Evolutionary conservation across 2,797 vertebrate genomes (phyloP).

Genomic region (Tapera naevia): DNA sequence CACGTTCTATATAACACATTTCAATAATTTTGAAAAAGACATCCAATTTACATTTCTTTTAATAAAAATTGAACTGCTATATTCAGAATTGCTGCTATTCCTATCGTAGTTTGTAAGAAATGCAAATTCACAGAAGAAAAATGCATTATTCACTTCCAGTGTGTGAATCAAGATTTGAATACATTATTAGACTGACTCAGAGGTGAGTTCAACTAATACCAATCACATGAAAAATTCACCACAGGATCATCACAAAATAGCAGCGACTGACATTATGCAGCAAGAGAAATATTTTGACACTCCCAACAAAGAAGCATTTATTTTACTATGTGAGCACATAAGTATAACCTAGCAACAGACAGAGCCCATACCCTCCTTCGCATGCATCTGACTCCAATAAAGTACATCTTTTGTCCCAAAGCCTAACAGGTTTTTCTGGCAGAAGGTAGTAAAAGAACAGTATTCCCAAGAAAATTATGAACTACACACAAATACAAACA

Average conservation of each 20-base stretch:
- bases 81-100: constrained; percentile 10
- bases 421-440: not conserved
- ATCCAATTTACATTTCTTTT: constrained; percentile 17
- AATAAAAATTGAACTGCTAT: constrained; percentile 32
- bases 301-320: not conserved
- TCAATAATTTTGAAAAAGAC: not conserved
- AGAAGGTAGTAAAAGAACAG: not conserved
- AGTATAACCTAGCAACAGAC: constrained; percentile 17
- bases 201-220: not conserved
- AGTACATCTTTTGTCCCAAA: not conserved
- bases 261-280: not conserved
- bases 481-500: not conserved
- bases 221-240: not conserved
- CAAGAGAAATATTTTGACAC: not conserved
- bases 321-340: not conserved
- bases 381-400: not conserved
- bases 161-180: not conserved
- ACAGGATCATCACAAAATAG: not conserved
- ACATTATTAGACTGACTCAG: not conserved
- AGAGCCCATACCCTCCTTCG: not conserved
- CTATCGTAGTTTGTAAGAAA: not conserved
- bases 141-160: not conserved
- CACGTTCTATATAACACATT: not conserved
- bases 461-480: not conserved
- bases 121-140: constrained; percentile 29